A percentile compares a stretch with the other conserved stretches of the same genome.
Evolutionary conservation across 2,113 vertebrate species (phyloP).

Genomic region (Festucalex cinctus): DNA sequence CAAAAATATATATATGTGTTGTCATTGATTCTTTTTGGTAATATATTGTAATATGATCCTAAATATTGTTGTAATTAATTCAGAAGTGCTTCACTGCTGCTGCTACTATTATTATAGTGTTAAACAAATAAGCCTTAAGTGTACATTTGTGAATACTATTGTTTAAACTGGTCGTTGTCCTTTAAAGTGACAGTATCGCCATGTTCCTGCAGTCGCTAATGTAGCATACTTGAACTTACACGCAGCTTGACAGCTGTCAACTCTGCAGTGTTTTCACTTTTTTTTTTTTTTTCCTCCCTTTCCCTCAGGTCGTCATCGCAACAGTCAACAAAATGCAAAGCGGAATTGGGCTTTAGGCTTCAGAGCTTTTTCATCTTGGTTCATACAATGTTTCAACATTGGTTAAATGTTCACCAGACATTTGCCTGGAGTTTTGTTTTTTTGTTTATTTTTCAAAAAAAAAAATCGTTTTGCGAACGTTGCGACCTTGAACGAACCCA

Average conservation of each 20-base stretch:
- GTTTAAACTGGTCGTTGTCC: constrained; percentile 61
- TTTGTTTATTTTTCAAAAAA: too few species aligned
- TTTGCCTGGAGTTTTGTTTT: too few species aligned
- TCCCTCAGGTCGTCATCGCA: background rate
- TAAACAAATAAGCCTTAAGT: constrained; percentile 81
- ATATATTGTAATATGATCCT: constrained; percentile 72
- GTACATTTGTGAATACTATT: constrained; percentile 76
- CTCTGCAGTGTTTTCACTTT: constrained; percentile 43
- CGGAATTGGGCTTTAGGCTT: too few species aligned
- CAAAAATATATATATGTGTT: constrained; percentile 36
- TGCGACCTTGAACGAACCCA: too few species aligned
- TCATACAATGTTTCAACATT: too few species aligned
- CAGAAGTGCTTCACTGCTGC: constrained; percentile 82
- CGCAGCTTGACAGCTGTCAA: constrained; percentile 50
- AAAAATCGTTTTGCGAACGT: too few species aligned
- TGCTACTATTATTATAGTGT: constrained; percentile 75
- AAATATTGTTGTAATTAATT: constrained; percentile 70
- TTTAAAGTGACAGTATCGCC: constrained; percentile 78
- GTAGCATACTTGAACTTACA: constrained; percentile 79
- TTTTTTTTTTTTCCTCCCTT: background rate
- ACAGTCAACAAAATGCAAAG: constrained; percentile 10
- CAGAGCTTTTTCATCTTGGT: background rate
- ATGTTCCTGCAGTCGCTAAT: constrained; percentile 55
- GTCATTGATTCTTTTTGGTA: constrained; percentile 67
- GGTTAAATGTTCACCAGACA: too few species aligned